phyloP scores from a whole-genome alignment of 2,113 vertebrate genomes.

The Notothenia rossii region DNA sequence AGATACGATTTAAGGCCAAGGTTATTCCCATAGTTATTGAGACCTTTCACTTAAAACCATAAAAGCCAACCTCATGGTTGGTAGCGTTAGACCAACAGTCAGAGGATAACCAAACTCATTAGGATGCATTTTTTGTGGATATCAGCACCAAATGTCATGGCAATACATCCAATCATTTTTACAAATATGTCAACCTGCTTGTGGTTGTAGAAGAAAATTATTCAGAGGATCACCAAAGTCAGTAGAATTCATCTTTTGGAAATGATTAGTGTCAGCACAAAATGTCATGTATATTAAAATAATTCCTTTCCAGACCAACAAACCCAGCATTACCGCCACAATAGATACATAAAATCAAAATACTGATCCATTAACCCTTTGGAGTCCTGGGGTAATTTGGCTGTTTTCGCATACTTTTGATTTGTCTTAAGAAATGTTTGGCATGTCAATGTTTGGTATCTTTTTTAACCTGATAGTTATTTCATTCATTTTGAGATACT shows the following conservation, averaged over 20 bases:
- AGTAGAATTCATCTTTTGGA: not conserved
- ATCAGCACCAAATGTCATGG: not conserved
- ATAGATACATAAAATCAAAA: not conserved
- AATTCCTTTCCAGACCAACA: not conserved
- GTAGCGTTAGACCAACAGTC: not conserved
- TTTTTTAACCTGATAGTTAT: too few species aligned
- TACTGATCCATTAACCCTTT: too few species aligned
- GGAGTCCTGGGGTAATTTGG: too few species aligned
- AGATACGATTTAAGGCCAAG: not conserved
- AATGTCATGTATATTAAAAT: not conserved
- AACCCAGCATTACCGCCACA: not conserved
- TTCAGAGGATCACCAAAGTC: too few species aligned
- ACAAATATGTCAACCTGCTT: not conserved
- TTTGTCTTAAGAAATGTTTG: too few species aligned
- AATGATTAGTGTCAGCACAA: not conserved
- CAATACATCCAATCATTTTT: not conserved
- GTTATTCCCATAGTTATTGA: not conserved
- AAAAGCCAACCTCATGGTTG: not conserved
- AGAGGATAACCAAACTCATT: not conserved
- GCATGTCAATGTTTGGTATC: too few species aligned
- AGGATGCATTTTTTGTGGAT: not conserved
- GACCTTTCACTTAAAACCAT: not conserved
- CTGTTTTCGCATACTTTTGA: too few species aligned
- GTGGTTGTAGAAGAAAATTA: not conserved
- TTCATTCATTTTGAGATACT: too few species aligned